Evolutionary conservation across 2,113 vertebrate species (phyloP).

Genomic region (Spheniscus mendiculus): DNA sequence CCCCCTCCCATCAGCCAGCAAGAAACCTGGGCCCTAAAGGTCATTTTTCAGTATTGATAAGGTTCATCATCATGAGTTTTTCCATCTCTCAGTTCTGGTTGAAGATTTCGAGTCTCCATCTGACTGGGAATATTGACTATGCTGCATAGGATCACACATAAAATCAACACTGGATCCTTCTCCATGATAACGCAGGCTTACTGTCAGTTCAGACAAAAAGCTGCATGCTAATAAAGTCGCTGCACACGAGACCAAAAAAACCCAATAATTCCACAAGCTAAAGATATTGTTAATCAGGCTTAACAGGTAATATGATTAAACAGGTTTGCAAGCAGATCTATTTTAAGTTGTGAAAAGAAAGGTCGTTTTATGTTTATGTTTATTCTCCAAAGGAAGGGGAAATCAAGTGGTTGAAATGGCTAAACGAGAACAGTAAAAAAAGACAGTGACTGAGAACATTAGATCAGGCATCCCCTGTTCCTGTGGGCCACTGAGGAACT

Average conservation of each 20-base stretch:
- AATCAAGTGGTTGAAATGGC: background rate
- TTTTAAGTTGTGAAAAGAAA: background rate
- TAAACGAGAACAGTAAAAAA: background rate
- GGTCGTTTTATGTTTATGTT: background rate
- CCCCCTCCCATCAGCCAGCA: background rate
- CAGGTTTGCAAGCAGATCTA: background rate
- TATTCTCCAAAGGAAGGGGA: background rate
- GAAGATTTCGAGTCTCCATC: background rate
- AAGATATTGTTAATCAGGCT: background rate
- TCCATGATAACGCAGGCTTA: background rate
- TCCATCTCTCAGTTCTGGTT: background rate
- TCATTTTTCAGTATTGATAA: background rate
- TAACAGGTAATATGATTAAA: background rate
- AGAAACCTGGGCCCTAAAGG: background rate
- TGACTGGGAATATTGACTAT: background rate
- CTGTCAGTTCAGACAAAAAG: background rate
- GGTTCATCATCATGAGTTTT: background rate
- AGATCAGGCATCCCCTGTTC: background rate
- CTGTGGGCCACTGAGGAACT: background rate
- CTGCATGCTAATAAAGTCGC: background rate
- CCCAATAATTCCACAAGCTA: background rate
- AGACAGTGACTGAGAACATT: background rate
- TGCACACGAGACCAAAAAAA: background rate
- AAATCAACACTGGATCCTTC: background rate
- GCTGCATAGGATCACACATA: background rate